Conservation (phyloP, 2,113 vertebrate species). For the Lophotis ruficrista region DNA sequence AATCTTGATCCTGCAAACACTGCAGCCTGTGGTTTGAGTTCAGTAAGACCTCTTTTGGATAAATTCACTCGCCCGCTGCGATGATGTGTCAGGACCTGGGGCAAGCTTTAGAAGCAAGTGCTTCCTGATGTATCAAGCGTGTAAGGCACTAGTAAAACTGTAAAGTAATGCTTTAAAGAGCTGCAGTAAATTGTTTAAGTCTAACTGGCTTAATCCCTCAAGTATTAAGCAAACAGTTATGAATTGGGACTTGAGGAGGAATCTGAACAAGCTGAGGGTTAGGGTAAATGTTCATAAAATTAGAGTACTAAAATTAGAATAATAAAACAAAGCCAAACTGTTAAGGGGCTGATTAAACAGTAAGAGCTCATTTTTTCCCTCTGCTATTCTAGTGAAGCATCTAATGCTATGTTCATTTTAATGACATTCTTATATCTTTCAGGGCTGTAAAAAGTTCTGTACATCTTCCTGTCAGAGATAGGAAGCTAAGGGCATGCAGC, state of each 20-base stretch:
- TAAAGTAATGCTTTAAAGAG: background rate
- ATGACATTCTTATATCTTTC: background rate
- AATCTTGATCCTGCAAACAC: background rate
- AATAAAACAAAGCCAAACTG: conserved; percentile 41
- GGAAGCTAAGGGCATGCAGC: background rate
- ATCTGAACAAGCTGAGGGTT: background rate
- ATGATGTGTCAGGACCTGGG: background rate
- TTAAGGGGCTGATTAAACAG: conserved; percentile 41
- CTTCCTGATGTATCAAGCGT: background rate
- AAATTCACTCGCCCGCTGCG: accelerated
- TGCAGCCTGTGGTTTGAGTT: background rate
- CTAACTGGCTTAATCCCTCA: conserved; percentile 8
- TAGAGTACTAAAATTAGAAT: conserved; percentile 22
- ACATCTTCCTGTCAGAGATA: background rate
- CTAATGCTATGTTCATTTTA: conserved; percentile 1
- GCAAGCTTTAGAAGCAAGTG: background rate
- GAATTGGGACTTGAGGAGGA: background rate
- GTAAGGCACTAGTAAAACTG: background rate
- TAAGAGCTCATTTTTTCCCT: background rate
- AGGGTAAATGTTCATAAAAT: background rate
- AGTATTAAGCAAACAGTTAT: conserved; percentile 47
- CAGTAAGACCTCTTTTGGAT: background rate
- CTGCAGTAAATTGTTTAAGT: conserved; percentile 20
- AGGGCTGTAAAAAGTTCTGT: background rate
- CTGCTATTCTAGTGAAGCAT: background rate